Percentiles rank a stretch among this genome's conserved stretches.
These are phyloP conservation scores for Drymonia ruficornis DNA, from an alignment of 2,888 invertebrate species.

Conservation along the genomic window DNA sequence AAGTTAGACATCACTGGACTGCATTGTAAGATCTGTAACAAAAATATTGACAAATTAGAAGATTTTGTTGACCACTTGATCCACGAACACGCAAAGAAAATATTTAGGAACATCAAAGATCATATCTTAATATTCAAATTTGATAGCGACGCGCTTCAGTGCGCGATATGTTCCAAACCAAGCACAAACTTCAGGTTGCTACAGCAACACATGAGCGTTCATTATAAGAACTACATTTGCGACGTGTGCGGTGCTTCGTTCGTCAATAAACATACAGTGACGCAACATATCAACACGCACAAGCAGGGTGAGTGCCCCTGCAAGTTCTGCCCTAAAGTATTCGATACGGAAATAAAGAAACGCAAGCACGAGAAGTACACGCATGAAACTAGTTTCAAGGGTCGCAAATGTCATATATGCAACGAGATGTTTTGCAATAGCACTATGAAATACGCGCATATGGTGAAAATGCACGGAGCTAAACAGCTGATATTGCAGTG, in stretches of 20 bases:
- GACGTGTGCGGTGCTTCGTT: slow-evolving; percentile 42
- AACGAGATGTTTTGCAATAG: slow-evolving; percentile 39
- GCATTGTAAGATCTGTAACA: not conserved
- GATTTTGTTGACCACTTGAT: not conserved
- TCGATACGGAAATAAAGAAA: slow-evolving; percentile 72
- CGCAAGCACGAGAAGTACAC: slow-evolving; percentile 73
- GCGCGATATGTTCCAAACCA: not conserved
- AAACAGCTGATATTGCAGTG: too few species aligned
- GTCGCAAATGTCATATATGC: too few species aligned
- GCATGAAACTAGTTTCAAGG: too few species aligned
- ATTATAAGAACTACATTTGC: slow-evolving; percentile 14
- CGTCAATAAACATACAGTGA: slow-evolving; percentile 46
- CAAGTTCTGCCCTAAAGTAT: slow-evolving; percentile 70
- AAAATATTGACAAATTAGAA: not conserved
- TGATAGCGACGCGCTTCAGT: not conserved
- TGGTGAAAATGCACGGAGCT: slow-evolving; percentile 57
- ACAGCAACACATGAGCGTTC: slow-evolving; percentile 12
- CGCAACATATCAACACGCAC: slow-evolving; percentile 55
- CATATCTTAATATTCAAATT: slow-evolving; percentile 8
- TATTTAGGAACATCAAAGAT: slow-evolving; percentile 1
- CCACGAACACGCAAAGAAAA: not conserved
- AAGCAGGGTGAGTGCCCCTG: slow-evolving; percentile 58
- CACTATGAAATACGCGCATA: slow-evolving; percentile 57
- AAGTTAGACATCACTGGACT: slow-evolving; percentile 4
- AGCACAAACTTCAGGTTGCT: slow-evolving; percentile 4